Conservation (phyloP, 2,113 vertebrate genomes). For the Blennius ocellaris region DNA sequence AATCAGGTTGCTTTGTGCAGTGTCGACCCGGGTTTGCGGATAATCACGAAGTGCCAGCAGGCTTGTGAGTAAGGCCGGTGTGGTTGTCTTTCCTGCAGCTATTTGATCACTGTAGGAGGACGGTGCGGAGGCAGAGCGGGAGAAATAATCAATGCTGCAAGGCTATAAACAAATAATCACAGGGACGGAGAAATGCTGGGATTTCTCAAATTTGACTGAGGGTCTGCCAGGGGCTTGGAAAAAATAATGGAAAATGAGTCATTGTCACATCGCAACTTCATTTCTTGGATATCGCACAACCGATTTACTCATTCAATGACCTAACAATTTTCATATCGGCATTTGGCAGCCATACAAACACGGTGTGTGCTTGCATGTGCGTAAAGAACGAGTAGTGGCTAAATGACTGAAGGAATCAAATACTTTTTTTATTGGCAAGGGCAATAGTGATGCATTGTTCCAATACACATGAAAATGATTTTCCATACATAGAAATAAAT, state of each 20-base stretch:
- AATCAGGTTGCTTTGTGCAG: conserved; percentile 56
- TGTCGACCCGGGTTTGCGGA: conserved; percentile 34
- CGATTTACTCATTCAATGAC: neutral
- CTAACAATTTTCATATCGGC: neutral
- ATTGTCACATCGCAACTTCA: conserved; percentile 2
- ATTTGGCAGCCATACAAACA: too few relatives aligned
- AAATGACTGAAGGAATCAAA: too few relatives aligned
- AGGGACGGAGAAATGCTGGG: conserved; percentile 33
- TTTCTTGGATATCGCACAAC: neutral
- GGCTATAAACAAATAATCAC: conserved; percentile 58
- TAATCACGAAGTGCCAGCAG: conserved; percentile 59
- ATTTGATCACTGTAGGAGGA: conserved; percentile 71
- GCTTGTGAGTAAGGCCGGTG: conserved; percentile 59
- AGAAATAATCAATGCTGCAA: conserved; percentile 59
- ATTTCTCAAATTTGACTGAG: conserved; percentile 32
- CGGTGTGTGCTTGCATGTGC: too few relatives aligned
- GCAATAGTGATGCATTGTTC: too few relatives aligned
- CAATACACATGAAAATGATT: too few relatives aligned
- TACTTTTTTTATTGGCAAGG: too few relatives aligned
- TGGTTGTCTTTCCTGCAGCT: conserved; percentile 58
- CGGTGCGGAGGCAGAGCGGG: conserved; percentile 37
- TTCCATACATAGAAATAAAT: too few relatives aligned
- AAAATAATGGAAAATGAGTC: conserved; percentile 32
- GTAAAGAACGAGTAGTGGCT: too few relatives aligned
- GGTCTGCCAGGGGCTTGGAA: conserved; percentile 10